Conservation (phyloP, 2,113 vertebrate genomes). For the Podocnemis expansa region DNA sequence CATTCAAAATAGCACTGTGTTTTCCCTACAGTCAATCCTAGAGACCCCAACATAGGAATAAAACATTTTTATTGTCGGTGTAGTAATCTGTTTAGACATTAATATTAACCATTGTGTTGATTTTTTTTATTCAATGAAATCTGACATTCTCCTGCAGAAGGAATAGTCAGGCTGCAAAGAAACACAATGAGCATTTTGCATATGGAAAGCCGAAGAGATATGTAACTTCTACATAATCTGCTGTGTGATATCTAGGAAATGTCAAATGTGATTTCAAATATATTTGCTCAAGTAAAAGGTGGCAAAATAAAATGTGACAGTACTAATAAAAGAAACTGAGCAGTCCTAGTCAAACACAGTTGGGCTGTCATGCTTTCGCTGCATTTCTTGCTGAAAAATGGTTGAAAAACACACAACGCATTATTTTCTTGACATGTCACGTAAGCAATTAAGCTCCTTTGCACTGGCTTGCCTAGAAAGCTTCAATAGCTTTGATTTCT, state of each 20-base stretch:
- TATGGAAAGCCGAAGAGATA: neutral
- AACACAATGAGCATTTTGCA: neutral
- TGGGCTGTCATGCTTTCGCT: neutral
- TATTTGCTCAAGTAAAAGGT: neutral
- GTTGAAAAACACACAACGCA: neutral
- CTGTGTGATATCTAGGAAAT: neutral
- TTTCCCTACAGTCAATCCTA: neutral
- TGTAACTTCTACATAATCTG: neutral
- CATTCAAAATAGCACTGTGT: neutral
- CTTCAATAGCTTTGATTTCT: neutral
- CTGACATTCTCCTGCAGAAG: neutral
- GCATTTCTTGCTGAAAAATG: neutral
- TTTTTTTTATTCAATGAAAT: constrained; percentile 7
- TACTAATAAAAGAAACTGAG: neutral
- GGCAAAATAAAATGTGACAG: neutral
- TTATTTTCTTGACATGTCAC: neutral
- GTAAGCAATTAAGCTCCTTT: neutral
- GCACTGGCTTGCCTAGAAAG: neutral
- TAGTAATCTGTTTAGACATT: neutral
- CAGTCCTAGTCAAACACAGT: neutral
- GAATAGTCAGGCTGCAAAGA: neutral
- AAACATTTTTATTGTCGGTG: neutral
- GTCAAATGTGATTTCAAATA: neutral
- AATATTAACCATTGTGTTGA: neutral
- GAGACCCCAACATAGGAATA: neutral